phyloP scores from a whole-genome alignment of 2,113 vertebrate genomes.

The Ailurus styani region DNA sequence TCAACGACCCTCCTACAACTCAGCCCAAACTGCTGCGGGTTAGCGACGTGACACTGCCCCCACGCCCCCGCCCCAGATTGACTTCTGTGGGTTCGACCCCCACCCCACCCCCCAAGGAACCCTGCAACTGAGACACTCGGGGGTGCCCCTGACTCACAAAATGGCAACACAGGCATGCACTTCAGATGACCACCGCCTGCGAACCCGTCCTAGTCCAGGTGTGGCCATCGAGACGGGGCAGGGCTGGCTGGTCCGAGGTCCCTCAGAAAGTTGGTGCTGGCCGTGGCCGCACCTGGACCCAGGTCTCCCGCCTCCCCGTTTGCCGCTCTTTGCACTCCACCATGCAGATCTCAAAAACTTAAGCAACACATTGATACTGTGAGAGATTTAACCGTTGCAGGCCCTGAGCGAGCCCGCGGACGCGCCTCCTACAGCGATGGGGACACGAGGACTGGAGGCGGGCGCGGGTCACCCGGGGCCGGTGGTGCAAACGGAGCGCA shows the following conservation, averaged over 20 bases:
- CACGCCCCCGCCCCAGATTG: background rate
- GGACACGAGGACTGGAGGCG: background rate
- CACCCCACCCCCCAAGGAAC: background rate
- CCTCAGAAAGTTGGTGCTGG: constrained; percentile 46
- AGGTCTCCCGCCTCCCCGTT: background rate
- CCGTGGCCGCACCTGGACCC: constrained; percentile 22
- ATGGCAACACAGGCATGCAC: background rate
- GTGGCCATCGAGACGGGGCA: background rate
- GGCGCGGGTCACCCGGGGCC: background rate
- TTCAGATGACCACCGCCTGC: background rate
- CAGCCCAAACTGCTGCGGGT: background rate
- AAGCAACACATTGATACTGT: background rate
- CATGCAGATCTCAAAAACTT: constrained; percentile 54
- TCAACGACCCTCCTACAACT: background rate
- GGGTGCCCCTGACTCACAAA: constrained; percentile 4
- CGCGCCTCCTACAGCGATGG: background rate
- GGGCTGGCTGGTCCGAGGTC: background rate
- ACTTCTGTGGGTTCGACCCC: background rate
- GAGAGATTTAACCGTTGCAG: background rate
- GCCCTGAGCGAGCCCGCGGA: background rate
- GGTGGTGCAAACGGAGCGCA: constrained; percentile 11
- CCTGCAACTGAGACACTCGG: background rate
- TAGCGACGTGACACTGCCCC: background rate
- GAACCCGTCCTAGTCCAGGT: background rate
- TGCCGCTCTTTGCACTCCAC: constrained; percentile 30